Percentiles rank a stretch among this genome's conserved stretches.
These are phyloP conservation scores for Bergia puertoricense DNA, from an alignment of 92 coral and sea anemone genomes.

Conservation along the genomic window DNA sequence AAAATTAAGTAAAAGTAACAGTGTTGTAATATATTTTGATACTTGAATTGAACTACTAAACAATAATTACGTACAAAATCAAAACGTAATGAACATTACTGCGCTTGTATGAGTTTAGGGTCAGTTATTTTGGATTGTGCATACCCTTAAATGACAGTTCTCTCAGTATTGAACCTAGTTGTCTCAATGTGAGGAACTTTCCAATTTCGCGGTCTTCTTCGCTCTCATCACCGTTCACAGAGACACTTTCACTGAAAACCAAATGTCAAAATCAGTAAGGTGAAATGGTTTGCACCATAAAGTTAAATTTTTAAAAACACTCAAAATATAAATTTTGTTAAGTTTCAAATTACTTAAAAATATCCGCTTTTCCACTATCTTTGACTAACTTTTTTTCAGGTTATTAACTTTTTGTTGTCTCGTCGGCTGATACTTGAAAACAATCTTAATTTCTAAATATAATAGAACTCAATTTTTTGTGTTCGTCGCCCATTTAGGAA, in stretches of 20 bases:
- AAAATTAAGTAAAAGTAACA: too few species aligned
- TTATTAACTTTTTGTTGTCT: too few species aligned
- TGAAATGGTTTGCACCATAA: not conserved
- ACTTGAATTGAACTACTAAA: too few species aligned
- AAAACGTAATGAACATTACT: not conserved
- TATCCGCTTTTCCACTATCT: too few species aligned
- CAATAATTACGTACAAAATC: too few species aligned
- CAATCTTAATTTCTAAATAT: too few species aligned
- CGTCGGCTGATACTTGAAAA: too few species aligned
- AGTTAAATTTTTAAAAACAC: not conserved
- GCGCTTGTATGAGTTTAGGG: not conserved
- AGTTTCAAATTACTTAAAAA: too few species aligned
- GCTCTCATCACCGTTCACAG: not conserved
- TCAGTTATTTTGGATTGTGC: not conserved
- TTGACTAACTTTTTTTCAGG: too few species aligned
- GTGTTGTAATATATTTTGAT: too few species aligned
- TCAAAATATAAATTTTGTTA: not conserved
- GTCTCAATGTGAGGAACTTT: constrained; percentile 59
- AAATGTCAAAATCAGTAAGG: not conserved
- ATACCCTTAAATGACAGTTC: constrained; percentile 53
- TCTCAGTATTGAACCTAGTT: constrained; percentile 62
- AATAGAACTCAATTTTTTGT: too few species aligned
- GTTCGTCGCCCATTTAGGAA: too few species aligned
- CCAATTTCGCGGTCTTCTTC: constrained; percentile 24
- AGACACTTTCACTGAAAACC: not conserved